These are phyloP conservation scores for Drosophila triauraria DNA, from an alignment of 1,140 invertebrate species.

Conservation along the genomic window DNA sequence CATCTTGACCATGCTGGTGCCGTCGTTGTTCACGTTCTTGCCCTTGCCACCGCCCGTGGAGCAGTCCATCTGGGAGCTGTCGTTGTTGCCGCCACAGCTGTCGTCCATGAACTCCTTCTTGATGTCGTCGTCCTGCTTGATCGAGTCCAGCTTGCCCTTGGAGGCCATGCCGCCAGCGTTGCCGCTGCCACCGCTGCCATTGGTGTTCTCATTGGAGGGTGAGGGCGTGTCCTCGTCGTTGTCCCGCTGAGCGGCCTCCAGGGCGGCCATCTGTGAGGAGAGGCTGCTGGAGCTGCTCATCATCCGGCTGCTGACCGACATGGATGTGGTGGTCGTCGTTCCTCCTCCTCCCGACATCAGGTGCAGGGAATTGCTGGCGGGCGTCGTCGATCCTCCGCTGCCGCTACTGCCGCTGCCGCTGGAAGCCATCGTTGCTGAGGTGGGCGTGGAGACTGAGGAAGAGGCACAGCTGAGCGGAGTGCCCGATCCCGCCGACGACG, in stretches of 20 bases:
- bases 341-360: conserved; percentile 49
- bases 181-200: conserved; percentile 65
- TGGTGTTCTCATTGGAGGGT: conserved; percentile 85
- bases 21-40: conserved; percentile 88
- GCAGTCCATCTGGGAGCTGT: conserved; percentile 84
- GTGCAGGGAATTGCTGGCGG: conserved; percentile 50
- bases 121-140: conserved; percentile 89
- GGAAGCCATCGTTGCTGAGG: conserved; percentile 61
- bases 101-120: conserved; percentile 88
- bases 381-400: conserved; percentile 34
- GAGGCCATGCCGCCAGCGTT: conserved; percentile 74
- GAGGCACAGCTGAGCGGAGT: conserved; percentile 67
- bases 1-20: conserved; percentile 87
- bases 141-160: conserved; percentile 88
- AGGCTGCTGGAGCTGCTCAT: conserved; percentile 84
- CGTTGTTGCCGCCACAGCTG: conserved; percentile 83
- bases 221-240: conserved; percentile 89
- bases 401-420: conserved; percentile 15
- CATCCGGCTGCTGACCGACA: conserved; percentile 46
- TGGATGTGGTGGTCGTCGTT: conserved; percentile 38
- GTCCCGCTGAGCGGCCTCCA: conserved; percentile 88
- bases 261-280: conserved; percentile 90
- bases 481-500: conserved; percentile 33
- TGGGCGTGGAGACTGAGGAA: conserved; percentile 64
- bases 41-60: conserved; percentile 86